Conservation (phyloP, 2,113 vertebrate genomes). For the Hipposideros armiger region DNA sequence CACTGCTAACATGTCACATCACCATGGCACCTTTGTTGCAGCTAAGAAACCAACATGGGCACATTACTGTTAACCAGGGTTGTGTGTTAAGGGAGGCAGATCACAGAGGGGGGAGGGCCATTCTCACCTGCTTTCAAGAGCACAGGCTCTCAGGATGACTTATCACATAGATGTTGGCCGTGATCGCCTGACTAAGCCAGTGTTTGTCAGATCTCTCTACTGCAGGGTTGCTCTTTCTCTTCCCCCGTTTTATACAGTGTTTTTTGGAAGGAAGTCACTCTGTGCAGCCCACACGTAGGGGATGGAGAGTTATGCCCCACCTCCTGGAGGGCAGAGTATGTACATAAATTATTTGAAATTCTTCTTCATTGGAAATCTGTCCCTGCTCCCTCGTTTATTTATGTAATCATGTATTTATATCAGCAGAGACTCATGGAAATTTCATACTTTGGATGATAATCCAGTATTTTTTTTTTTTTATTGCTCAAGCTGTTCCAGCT, state of each 20-base stretch:
- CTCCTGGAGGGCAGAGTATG: neutral
- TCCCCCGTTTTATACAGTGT: too few relatives aligned
- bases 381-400: neutral
- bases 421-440: neutral
- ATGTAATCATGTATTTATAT: neutral
- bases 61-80: neutral
- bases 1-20: neutral
- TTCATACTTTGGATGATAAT: neutral
- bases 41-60: neutral
- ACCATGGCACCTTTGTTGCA: neutral
- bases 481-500: neutral
- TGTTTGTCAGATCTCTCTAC: neutral
- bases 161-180: neutral
- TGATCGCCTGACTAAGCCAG: neutral
- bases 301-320: neutral
- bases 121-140: neutral
- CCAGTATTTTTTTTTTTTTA: neutral
- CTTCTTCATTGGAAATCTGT: neutral
- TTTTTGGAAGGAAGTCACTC: neutral
- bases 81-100: neutral
- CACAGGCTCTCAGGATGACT: fast-evolving
- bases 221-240: neutral
- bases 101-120: neutral
- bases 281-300: neutral
- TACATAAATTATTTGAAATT: neutral